Evolutionary conservation across 2,888 invertebrate species (phyloP), one percentile per base, ranked within the genome.

Genomic region (Mythimna impura): DNA sequence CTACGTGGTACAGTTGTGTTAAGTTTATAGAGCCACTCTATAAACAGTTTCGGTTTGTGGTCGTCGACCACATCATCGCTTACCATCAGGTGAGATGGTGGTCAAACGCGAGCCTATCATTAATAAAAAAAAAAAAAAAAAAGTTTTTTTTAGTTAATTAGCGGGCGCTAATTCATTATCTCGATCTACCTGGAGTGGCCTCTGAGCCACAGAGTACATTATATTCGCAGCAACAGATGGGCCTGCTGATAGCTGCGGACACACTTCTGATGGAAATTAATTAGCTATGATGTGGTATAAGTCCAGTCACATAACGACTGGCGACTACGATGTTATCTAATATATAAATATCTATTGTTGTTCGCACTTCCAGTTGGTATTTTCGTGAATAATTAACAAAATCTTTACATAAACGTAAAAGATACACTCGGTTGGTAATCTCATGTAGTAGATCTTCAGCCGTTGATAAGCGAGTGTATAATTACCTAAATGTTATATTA

Each of bases 131-230:
- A n/a, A n/a, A n/a, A n/a, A n/a, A n/a, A n/a, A n/a, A n/a, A n/a
- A n/a, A n/a, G n/a, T n/a, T 76, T 82, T 36, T 80, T 81, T 81
- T 76, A 47, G 68, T 74, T 81, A 81, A 83, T 83, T 81, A 81
- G 74, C 62, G 68, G 63, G 55, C 61, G 69, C 72, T 84, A 81
- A 73, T 66, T 68, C 34, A 74, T 68, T 83, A 81, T 81, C 73
- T 74, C 47, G 63, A 76, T 76, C 30, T 73, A 57, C 68, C 66
- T 58, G 60, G 43, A 58, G 66, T 63, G 60, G 62, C 67, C 65
- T 71, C 43, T 40, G 80, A 43, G 68, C 65, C 78, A 64, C 78
- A 69, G 57, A 57, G 66, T 61, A 57, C n/a, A 54, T 61, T 61
- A 47, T 22, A 50, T 30, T 62, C 66, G 10, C n/a, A 71, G 70